Evolutionary conservation across 2,113 vertebrate species (phyloP).

Genomic region (Strix uralensis): DNA sequence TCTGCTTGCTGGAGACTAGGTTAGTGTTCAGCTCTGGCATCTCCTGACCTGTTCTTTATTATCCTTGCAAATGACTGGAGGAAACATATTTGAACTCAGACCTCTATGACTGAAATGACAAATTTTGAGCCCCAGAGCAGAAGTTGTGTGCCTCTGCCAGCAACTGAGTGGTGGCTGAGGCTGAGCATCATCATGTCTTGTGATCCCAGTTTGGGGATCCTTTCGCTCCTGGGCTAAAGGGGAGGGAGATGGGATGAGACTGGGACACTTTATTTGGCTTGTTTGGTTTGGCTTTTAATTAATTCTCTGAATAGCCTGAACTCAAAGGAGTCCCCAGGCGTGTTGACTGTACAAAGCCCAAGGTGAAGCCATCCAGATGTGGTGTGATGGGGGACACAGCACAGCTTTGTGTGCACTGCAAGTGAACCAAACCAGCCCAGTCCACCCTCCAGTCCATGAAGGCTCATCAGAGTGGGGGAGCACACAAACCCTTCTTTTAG

Average conservation of each 20-base stretch:
- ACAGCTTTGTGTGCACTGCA: neutral
- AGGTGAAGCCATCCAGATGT: neutral
- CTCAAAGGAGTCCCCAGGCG: neutral
- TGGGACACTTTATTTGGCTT: neutral
- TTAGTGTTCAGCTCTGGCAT: neutral
- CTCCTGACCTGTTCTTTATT: constrained; percentile 16
- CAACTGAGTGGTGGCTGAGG: neutral
- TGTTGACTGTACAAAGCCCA: neutral
- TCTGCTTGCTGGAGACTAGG: neutral
- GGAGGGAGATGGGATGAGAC: neutral
- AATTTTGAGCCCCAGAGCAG: neutral
- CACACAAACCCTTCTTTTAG: neutral
- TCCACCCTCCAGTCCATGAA: neutral
- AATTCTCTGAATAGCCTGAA: neutral
- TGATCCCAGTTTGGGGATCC: neutral
- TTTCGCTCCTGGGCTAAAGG: neutral
- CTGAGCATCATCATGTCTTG: neutral
- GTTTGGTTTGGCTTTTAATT: neutral
- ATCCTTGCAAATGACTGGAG: neutral
- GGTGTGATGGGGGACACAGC: neutral
- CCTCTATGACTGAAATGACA: neutral
- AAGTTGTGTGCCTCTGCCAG: neutral
- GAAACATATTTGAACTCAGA: neutral
- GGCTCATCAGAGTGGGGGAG: neutral
- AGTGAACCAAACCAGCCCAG: neutral